phyloP scores from a whole-genome alignment of 2,113 vertebrate genomes.

The Salvelinus fontinalis region DNA sequence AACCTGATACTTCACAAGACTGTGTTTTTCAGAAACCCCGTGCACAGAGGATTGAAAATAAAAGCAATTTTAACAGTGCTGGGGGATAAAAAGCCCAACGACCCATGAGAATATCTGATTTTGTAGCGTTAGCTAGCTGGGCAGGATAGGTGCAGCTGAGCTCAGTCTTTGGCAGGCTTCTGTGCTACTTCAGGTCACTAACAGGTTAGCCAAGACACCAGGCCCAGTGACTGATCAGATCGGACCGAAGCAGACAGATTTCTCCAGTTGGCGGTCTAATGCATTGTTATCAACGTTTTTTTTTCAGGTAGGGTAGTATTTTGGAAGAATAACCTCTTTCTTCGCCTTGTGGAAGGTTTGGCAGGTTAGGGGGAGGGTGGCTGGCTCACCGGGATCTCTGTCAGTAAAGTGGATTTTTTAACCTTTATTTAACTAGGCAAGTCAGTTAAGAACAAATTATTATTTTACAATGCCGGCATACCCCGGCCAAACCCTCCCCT shows the following conservation, averaged over 20 bases:
- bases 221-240: not conserved
- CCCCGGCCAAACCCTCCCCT: too few relatives aligned
- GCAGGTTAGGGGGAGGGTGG: constrained; percentile 9
- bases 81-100: constrained; percentile 35
- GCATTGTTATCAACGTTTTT: not conserved
- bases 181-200: constrained; percentile 38
- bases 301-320: constrained; percentile 39
- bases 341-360: constrained; percentile 19
- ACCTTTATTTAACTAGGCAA: too few relatives aligned
- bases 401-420: not conserved
- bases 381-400: constrained; percentile 34
- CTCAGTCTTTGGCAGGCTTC: constrained; percentile 44
- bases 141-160: constrained; percentile 45
- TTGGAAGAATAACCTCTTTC: constrained; percentile 36
- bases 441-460: too few relatives aligned
- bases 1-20: not conserved
- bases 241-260: not conserved
- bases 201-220: constrained; percentile 51
- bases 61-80: constrained; percentile 35
- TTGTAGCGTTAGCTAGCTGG: constrained; percentile 13
- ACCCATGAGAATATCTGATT: constrained; percentile 52
- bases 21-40: not conserved
- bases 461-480: too few relatives aligned
- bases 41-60: constrained; percentile 24
- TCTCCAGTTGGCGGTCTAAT: not conserved